phyloP scores from a whole-genome alignment of 2,113 vertebrate genomes.

The Salvelinus fontinalis region DNA sequence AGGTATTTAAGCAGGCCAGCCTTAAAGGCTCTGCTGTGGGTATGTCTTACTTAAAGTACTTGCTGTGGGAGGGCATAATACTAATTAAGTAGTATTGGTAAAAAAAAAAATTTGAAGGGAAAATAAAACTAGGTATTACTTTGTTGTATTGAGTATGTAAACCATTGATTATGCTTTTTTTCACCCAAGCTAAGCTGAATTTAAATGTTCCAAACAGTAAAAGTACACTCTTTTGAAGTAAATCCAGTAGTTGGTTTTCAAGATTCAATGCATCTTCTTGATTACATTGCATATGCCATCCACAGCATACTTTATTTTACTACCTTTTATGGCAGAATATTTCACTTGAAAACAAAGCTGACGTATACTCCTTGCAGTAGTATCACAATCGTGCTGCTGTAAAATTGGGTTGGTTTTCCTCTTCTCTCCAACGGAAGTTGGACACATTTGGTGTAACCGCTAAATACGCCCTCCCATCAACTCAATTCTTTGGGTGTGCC shows the following conservation, averaged over 20 bases:
- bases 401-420: background rate
- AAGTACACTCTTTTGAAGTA: background rate
- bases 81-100: background rate
- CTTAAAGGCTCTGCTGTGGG: background rate
- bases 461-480: background rate
- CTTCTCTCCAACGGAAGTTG: constrained; percentile 1
- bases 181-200: background rate
- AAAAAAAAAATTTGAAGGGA: background rate
- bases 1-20: background rate
- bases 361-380: background rate
- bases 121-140: background rate
- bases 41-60: background rate
- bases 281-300: background rate
- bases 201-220: background rate
- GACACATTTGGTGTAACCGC: background rate
- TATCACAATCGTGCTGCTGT: background rate
- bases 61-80: background rate
- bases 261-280: background rate
- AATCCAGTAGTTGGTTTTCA: background rate
- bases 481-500: background rate
- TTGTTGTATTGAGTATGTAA: background rate
- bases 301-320: background rate
- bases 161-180: background rate
- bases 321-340: background rate
- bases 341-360: background rate